Evolutionary conservation across 2,888 invertebrate species (phyloP).

Genomic region (Acanthosepion pharaonis): DNA sequence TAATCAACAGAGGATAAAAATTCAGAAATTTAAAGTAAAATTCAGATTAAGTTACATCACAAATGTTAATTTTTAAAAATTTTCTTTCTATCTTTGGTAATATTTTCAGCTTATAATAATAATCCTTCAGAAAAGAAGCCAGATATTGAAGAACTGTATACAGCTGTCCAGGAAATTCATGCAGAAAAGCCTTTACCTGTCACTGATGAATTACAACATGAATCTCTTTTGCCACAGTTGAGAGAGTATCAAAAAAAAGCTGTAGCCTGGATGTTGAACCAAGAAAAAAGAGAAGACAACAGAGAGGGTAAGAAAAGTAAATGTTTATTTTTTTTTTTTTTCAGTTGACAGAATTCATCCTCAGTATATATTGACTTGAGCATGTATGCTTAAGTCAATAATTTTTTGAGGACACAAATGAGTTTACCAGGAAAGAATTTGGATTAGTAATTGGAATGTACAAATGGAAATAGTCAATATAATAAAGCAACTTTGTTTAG

Average conservation of each 20-base stretch:
- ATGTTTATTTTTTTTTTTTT: background rate
- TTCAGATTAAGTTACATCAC: background rate
- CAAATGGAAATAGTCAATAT: too few relatives aligned
- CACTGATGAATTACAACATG: conserved; percentile 4
- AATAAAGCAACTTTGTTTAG: too few relatives aligned
- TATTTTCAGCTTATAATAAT: conserved; percentile 4
- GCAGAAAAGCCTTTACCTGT: background rate
- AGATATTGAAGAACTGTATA: conserved; percentile 3
- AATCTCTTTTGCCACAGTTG: background rate
- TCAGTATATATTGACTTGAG: too few relatives aligned
- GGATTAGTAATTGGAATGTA: too few relatives aligned
- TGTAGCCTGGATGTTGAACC: conserved; percentile 39
- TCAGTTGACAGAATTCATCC: too few relatives aligned
- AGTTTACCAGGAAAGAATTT: too few relatives aligned
- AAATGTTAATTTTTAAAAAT: background rate
- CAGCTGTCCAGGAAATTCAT: conserved; percentile 33
- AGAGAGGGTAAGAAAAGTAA: background rate
- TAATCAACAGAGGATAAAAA: background rate
- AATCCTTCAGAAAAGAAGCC: background rate
- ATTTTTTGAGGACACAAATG: too few relatives aligned
- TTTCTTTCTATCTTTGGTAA: background rate
- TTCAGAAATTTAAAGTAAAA: background rate
- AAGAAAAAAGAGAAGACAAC: background rate
- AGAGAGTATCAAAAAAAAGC: conserved; percentile 35
- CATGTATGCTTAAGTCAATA: too few relatives aligned